Percentiles rank a stretch among this genome's conserved stretches.
phyloP scores from a whole-genome alignment of 2,797 vertebrate genomes.

The Carapus acus region DNA sequence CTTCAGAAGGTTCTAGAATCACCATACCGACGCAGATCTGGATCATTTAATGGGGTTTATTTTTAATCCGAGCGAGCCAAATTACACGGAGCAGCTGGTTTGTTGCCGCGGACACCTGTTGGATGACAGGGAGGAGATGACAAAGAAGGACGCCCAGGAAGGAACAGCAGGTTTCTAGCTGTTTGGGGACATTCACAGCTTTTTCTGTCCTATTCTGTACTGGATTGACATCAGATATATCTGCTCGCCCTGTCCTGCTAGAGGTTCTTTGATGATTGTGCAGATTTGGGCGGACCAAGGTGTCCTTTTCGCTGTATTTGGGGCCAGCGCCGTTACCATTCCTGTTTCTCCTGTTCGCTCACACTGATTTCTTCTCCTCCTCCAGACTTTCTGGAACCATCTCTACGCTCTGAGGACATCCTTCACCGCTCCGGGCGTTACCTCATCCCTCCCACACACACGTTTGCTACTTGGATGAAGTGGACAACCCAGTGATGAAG shows the following conservation, averaged over 20 bases:
- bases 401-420: background rate
- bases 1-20: background rate
- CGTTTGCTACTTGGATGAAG: constrained; percentile 41
- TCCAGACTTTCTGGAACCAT: background rate
- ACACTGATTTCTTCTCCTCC: background rate
- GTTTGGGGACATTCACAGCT: no score
- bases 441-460: no score
- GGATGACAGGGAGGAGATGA: background rate
- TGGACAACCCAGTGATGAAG: constrained; percentile 74
- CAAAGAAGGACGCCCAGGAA: no score
- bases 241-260: background rate
- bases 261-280: no score
- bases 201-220: no score
- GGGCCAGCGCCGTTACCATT: no score
- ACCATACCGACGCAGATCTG: background rate
- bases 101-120: background rate
- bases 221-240: background rate
- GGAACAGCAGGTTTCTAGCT: no score
- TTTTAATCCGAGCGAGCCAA: background rate
- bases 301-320: no score
- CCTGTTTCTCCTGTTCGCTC: background rate
- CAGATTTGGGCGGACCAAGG: no score
- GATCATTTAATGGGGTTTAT: background rate
- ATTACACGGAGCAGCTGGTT: background rate
- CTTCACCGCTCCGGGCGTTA: constrained; percentile 1